Evolutionary conservation across 2,888 invertebrate genomes (phyloP).

Genomic region (Sphaeridia pumilis): DNA sequence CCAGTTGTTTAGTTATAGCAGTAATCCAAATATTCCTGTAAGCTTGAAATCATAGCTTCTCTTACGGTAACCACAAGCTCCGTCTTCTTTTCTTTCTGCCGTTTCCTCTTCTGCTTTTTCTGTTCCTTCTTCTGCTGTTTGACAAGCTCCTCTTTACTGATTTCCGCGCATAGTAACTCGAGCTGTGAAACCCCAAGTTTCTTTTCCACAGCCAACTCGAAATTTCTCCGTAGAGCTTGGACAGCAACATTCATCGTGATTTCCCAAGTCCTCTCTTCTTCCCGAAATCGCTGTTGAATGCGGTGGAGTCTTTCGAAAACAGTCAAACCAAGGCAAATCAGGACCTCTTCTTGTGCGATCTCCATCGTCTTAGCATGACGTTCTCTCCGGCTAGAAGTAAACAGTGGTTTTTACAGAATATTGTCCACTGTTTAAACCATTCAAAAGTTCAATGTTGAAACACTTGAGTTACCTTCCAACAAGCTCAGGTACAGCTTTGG

Average conservation of each 20-base stretch:
- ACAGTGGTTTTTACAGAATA: slow-evolving; percentile 3
- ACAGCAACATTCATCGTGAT: slow-evolving; percentile 78
- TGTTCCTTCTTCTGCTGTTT: slow-evolving; percentile 76
- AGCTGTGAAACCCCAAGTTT: slow-evolving; percentile 80
- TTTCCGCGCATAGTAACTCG: slow-evolving; percentile 74
- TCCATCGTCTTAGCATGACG: slow-evolving; percentile 93
- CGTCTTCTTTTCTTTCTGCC: slow-evolving; percentile 50
- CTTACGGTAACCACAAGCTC: slow-evolving; percentile 7
- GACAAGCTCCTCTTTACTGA: slow-evolving; percentile 72
- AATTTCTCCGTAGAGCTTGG: slow-evolving; percentile 75
- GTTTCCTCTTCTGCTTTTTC: slow-evolving; percentile 61
- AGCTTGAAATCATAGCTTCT: too few species aligned
- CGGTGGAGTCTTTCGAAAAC: slow-evolving; percentile 80
- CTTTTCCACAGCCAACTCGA: slow-evolving; percentile 75
- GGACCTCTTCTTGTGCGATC: slow-evolving; percentile 90
- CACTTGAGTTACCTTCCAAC: slow-evolving; percentile 54
- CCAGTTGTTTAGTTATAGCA: not conserved
- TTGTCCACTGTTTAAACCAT: too few species aligned
- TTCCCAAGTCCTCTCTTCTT: slow-evolving; percentile 89
- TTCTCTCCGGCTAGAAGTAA: slow-evolving; percentile 55
- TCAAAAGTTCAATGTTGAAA: not conserved
- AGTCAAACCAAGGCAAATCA: slow-evolving; percentile 87
- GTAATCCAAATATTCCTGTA: too few species aligned
- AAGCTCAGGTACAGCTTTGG: slow-evolving; percentile 80
- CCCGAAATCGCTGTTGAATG: slow-evolving; percentile 70